Percentiles rank a stretch among this genome's conserved stretches.
phyloP scores from a whole-genome alignment of 2,113 vertebrate species.

The Synchiropus splendidus region DNA sequence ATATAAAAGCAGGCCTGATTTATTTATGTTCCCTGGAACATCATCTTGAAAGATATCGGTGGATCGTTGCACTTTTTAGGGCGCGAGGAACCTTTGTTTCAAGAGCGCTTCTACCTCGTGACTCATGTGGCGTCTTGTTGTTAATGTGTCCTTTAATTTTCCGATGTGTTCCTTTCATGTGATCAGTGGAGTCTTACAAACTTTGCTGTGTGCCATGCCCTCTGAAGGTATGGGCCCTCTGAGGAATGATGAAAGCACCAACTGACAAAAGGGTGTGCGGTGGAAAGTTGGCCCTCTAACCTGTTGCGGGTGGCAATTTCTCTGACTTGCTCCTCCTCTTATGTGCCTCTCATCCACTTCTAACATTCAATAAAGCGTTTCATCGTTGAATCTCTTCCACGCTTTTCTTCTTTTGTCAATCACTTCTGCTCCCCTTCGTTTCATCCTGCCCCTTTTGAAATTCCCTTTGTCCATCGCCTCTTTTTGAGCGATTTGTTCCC shows the following conservation, averaged over 20 bases:
- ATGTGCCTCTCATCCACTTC: slow-evolving; percentile 12
- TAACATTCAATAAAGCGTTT: slow-evolving; percentile 18
- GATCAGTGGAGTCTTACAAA: no score
- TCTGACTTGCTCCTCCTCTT: slow-evolving; percentile 8
- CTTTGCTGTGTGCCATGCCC: no score
- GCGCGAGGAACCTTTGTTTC: no score
- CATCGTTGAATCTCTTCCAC: slow-evolving; percentile 22
- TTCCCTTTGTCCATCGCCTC: slow-evolving; percentile 12
- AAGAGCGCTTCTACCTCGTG: no score
- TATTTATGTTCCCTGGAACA: no score
- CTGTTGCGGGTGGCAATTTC: slow-evolving; percentile 10
- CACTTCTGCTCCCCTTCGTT: slow-evolving; percentile 17
- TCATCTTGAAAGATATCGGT: no score
- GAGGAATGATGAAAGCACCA: slow-evolving; percentile 1
- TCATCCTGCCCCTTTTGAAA: slow-evolving; percentile 16
- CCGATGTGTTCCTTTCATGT: no score
- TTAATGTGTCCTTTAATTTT: no score
- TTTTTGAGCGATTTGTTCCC: slow-evolving; percentile 25
- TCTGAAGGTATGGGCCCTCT: slow-evolving; percentile 1
- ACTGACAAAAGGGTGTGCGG: slow-evolving; percentile 15
- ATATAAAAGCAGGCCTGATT: no score
- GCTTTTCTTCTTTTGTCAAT: slow-evolving; percentile 31
- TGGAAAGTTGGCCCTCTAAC: slow-evolving; percentile 20
- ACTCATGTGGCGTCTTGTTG: no score
- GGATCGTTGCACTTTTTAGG: no score